A percentile compares a stretch with the other conserved stretches of the same genome.
Evolutionary conservation across 2,113 vertebrate species (phyloP).

Genomic region (Riparia riparia): DNA sequence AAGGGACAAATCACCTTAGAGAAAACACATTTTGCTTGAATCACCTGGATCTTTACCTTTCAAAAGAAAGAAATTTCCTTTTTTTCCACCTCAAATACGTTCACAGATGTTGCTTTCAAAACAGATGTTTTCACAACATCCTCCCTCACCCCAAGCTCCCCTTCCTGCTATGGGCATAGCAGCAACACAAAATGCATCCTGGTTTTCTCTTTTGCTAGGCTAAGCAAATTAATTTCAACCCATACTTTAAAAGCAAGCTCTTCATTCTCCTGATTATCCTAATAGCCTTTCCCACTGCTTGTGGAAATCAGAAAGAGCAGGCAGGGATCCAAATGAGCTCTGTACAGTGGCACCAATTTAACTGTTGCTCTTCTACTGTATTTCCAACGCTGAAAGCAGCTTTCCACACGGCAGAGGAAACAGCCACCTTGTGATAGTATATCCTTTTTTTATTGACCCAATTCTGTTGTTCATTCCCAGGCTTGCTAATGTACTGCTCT

Average conservation of each 20-base stretch:
- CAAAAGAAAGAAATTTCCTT: background rate
- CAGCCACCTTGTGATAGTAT: background rate
- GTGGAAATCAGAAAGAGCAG: background rate
- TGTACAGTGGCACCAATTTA: background rate
- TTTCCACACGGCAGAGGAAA: background rate
- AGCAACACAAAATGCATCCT: background rate
- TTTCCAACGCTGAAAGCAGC: background rate
- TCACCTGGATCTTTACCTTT: background rate
- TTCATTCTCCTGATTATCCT: conserved; percentile 42
- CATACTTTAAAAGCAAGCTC: conserved; percentile 10
- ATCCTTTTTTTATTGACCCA: background rate
- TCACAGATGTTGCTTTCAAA: background rate
- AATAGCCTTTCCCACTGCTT: conserved; percentile 14
- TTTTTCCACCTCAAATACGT: background rate
- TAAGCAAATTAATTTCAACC: conserved; percentile 45
- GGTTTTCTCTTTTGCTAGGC: background rate
- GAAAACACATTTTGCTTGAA: background rate
- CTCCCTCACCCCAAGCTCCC: background rate
- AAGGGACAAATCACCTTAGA: background rate
- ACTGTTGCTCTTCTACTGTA: background rate
- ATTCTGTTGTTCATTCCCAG: background rate
- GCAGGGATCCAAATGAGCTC: background rate
- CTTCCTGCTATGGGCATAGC: background rate
- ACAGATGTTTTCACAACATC: background rate
- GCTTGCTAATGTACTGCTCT: conserved; percentile 1